Evolutionary conservation across 2,797 vertebrate genomes (phyloP).

Genomic region (Enteromius thamalakanensis): DNA sequence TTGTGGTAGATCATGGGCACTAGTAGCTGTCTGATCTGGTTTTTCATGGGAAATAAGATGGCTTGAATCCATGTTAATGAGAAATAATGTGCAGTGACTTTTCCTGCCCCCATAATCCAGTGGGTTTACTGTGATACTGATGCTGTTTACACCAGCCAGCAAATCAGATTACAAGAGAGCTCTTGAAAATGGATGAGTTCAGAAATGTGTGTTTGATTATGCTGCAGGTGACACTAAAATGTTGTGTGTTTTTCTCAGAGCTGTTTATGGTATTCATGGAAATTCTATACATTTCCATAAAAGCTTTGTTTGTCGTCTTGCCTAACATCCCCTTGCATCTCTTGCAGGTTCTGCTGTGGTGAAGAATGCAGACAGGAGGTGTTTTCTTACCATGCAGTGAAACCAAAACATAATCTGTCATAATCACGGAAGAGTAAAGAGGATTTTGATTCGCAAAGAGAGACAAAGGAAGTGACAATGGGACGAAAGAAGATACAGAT

Average conservation of each 20-base stretch:
- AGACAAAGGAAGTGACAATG: slow-evolving; percentile 81
- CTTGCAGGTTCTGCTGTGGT: slow-evolving; percentile 33
- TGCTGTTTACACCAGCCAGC: slow-evolving; percentile 47
- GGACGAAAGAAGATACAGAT: slow-evolving; percentile 99
- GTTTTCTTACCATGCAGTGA: slow-evolving; percentile 31
- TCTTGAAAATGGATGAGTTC: slow-evolving; percentile 31
- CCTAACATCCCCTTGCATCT: slow-evolving; percentile 54
- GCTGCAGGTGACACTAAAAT: neutral
- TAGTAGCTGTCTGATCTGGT: neutral
- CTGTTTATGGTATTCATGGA: neutral
- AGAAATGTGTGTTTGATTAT: slow-evolving; percentile 18
- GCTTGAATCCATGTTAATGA: slow-evolving; percentile 1
- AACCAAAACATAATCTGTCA: slow-evolving; percentile 3
- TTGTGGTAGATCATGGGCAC: neutral
- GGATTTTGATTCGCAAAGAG: slow-evolving; percentile 64
- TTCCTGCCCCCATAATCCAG: slow-evolving; percentile 69
- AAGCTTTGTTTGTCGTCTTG: neutral
- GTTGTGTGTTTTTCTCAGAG: neutral
- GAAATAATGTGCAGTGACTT: slow-evolving; percentile 44
- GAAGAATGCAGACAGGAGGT: slow-evolving; percentile 32
- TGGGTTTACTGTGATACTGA: slow-evolving; percentile 68
- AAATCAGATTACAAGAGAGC: slow-evolving; percentile 71
- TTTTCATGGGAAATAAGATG: slow-evolving; percentile 4
- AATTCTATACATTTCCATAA: neutral
- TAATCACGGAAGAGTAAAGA: slow-evolving; percentile 6